Base-by-base conservation (phyloP, 2,888 invertebrate species). In the Sericinus montela region DNA sequence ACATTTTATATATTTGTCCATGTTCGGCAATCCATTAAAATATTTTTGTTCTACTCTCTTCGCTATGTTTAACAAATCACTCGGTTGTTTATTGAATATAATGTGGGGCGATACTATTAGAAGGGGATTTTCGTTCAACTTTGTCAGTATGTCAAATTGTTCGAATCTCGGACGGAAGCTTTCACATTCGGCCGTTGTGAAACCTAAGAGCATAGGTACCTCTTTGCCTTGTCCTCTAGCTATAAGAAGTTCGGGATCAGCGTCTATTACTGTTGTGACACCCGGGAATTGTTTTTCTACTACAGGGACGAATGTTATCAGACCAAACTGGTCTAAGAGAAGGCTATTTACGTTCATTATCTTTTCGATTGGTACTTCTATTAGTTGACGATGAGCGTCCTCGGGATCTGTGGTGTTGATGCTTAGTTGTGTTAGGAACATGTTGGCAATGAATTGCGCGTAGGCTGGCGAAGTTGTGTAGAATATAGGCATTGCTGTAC, bases 371-470 rank as follows among this genome's bases (percentile, higher is more conserved):
- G 84, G 79, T 45, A 71, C 48, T 1, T 64, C 46, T n/a, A 71
- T 57, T 1, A 89, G 73, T 47, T 67, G 64, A 16, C 62, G 61
- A 48, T 84, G 75, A 3, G 79, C 63, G 4, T 67, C 67, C 1
- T 75, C 73, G 0, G 78, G 59, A 37, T 79, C 72, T 0, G 74
- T 72, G 3, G 72, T 55, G 45, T 72, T 77, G 45, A 85, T 72
- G 45, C 70, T 91, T 79, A 93, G 63, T 68, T 83, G 48, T 49
- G 64, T 55, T 63, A 90, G 56, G 50, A 84, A 68, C 14, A 64
- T 35, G 8, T 60, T 61, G 8, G 72, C 63, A 1, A 72, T 53
- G 5, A 57, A 56, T 50, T 77, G 60, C 1, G 82, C 76, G 53
- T 63, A 80, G 1, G 42, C 32, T 1, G 84, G 81, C 1, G 79